Base-by-base conservation (phyloP, 2,797 vertebrate genomes). In the Trichosurus vulpecula region DNA sequence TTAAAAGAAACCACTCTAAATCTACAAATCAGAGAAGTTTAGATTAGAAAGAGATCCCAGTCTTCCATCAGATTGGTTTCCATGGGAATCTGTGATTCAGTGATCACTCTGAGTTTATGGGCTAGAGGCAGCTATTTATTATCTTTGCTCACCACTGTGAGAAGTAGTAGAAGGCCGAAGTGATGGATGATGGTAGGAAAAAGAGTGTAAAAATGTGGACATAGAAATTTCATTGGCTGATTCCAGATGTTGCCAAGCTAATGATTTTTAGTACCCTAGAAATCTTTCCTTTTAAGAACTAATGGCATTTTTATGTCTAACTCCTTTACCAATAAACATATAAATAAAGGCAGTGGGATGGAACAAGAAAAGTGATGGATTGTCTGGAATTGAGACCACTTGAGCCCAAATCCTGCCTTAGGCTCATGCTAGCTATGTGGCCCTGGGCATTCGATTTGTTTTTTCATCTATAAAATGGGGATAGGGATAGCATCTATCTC, bases 31-130 rank as follows among this genome's bases (percentile, higher is more conserved):
- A 51, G 27, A 27, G 22, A 51, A 87, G 41, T 9, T 51, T 87
- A 87, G 22, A 47, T 87, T 51, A 87, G 41, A 87, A 81, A 81
- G 25, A 51, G 58, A 95, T 93, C n/a, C 92, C 74, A 56, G 16
- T 41, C 19, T 91, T 56, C 90, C 92, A 52, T 91, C 56, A 30
- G 89, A 58, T 92, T 95, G 25, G 95, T 94, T 97, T 97, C 93
- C 92, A 94, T 66, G 51, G 87, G 29, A 95, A 93, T 94, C 51
- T 41, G 2, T 89, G n/a, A 58, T 94, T 96, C 52, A 92, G 94
- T 52, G 91, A 41, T 81, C 93, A 91, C 95, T 89, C 27, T 92
- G 1, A 41, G 1, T 90, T 2, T 93, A 29, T 22, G 14, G n/a
- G 27, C 13, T 90, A 0, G 56, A 97, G 9, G 35, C 56, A 47